A percentile compares a stretch with the other conserved stretches of the same genome.
Conservation (phyloP, 2,888 invertebrate genomes). For the Tetranychus truncatus region DNA sequence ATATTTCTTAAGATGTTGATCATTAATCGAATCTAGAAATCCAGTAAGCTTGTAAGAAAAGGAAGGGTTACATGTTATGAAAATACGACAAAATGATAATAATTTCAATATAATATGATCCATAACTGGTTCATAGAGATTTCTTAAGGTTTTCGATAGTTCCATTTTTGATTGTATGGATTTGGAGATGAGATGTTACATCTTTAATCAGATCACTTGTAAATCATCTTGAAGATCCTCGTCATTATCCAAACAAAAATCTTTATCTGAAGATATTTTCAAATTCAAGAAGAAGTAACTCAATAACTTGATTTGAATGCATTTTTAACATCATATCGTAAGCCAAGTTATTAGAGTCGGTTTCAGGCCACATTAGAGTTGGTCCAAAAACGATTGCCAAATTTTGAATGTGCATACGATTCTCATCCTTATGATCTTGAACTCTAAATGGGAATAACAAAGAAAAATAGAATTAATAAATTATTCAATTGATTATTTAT, state of each 20-base stretch:
- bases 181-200: too few species aligned
- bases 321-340: slow-evolving; percentile 46
- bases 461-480: slow-evolving; percentile 36
- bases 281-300: slow-evolving; percentile 41
- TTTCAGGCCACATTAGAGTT: slow-evolving; percentile 58
- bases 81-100: too few species aligned
- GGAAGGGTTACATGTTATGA: too few species aligned
- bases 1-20: too few species aligned
- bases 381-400: slow-evolving; percentile 75
- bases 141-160: too few species aligned
- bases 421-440: slow-evolving; percentile 49
- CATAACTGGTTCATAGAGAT: too few species aligned
- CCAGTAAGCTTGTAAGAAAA: too few species aligned
- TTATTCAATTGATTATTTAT: not conserved
- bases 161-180: too few species aligned
- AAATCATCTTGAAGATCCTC: too few species aligned
- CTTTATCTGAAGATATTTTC: slow-evolving; percentile 29
- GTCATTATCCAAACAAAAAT: not conserved
- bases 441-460: slow-evolving; percentile 40
- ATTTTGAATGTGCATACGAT: slow-evolving; percentile 71
- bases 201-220: too few species aligned
- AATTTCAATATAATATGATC: too few species aligned
- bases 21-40: too few species aligned
- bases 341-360: slow-evolving; percentile 49
- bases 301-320: slow-evolving; percentile 59